A percentile compares a stretch with the other conserved stretches of the same genome.
These are phyloP conservation scores for Diarsia dahlii DNA, from an alignment of 2,888 invertebrate genomes.

Conservation along the genomic window DNA sequence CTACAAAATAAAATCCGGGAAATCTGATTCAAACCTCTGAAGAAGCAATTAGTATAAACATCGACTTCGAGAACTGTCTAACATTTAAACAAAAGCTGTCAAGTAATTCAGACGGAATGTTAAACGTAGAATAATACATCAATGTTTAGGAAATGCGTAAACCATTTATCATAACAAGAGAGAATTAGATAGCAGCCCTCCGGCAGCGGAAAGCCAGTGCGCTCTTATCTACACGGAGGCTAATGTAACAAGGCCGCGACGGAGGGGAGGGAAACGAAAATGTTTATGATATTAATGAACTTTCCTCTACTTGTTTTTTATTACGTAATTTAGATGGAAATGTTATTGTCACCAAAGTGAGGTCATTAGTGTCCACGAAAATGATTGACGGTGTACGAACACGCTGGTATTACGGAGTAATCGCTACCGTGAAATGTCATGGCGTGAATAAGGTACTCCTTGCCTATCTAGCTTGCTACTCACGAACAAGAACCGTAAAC, in stretches of 20 bases:
- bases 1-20: slow-evolving; percentile 12
- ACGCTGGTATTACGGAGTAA: slow-evolving; percentile 67
- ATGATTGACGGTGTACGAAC: slow-evolving; percentile 72
- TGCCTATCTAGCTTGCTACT: neutral
- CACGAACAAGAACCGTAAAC: slow-evolving; percentile 4
- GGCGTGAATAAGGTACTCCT: slow-evolving; percentile 1
- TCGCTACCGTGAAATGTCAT: slow-evolving; percentile 43
- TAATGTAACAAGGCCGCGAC: slow-evolving; percentile 75
- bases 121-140: slow-evolving; percentile 69
- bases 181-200: slow-evolving; percentile 69
- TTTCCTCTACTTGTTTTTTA: slow-evolving; percentile 78
- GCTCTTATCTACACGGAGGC: slow-evolving; percentile 74
- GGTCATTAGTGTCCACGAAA: slow-evolving; percentile 75
- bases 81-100: slow-evolving; percentile 51
- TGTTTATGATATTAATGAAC: slow-evolving; percentile 81
- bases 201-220: slow-evolving; percentile 68
- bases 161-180: slow-evolving; percentile 74
- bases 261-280: slow-evolving; percentile 74
- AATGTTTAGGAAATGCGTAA: slow-evolving; percentile 67
- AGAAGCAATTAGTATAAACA: slow-evolving; percentile 41
- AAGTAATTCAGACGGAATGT: slow-evolving; percentile 62
- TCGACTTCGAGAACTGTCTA: slow-evolving; percentile 40
- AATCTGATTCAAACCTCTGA: slow-evolving; percentile 8
- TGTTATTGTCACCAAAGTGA: slow-evolving; percentile 79
- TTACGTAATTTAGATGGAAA: slow-evolving; percentile 77